Conservation (phyloP, 53 echinoderm and acorn worm genomes). For the Actinopyga echinites region DNA sequence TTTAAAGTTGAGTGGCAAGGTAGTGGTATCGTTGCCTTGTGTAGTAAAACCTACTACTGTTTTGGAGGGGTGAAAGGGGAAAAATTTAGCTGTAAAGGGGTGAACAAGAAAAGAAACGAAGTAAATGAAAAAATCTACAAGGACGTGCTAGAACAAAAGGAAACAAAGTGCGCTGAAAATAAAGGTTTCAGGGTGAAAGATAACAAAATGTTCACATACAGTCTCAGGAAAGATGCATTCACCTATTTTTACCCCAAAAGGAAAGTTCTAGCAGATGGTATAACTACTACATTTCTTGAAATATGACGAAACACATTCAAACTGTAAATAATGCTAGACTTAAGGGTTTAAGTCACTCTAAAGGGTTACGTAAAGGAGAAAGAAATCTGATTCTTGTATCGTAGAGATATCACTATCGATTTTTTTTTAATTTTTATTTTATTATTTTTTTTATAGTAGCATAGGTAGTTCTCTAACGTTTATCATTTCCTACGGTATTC, state of each 20-base stretch:
- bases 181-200: slow-evolving; percentile 37
- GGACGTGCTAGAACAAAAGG: slow-evolving; percentile 9
- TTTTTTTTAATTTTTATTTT: too few relatives aligned
- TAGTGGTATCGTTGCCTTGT: slow-evolving; percentile 60
- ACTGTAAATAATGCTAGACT: too few relatives aligned
- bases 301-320: not conserved
- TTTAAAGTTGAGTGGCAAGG: slow-evolving; percentile 78
- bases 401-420: too few relatives aligned
- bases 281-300: not conserved
- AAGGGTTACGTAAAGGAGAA: too few relatives aligned
- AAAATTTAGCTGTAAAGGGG: too few relatives aligned
- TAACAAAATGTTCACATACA: not conserved
- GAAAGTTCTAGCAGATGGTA: not conserved
- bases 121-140: slow-evolving; percentile 34
- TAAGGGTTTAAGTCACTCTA: too few relatives aligned
- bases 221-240: slow-evolving; percentile 8
- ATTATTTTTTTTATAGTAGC: too few relatives aligned
- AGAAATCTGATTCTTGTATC: too few relatives aligned
- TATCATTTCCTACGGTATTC: too few relatives aligned
- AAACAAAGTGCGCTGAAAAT: slow-evolving; percentile 26
- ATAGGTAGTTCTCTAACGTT: too few relatives aligned
- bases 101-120: slow-evolving; percentile 55
- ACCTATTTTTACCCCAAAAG: too few relatives aligned
- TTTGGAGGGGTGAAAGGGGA: slow-evolving; percentile 17
- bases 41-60: slow-evolving; percentile 60